phyloP scores from a whole-genome alignment of 1,140 invertebrate species.

The Zaprionus camerounensis region DNA sequence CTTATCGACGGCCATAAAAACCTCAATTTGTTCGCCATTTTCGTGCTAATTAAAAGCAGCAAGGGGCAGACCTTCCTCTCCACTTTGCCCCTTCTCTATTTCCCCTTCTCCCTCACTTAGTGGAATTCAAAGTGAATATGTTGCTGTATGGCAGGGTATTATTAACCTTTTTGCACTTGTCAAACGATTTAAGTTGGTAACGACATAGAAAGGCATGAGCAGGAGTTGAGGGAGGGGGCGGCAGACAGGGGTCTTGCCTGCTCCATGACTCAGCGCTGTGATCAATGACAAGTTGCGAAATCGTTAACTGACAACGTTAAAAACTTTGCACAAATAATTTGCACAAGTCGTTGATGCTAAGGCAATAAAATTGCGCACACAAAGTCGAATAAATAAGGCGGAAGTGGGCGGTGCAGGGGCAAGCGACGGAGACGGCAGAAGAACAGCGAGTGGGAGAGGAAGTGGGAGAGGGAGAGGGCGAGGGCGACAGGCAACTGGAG shows the following conservation, averaged over 20 bases:
- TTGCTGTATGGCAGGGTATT: not conserved
- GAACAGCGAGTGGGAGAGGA: too few species aligned
- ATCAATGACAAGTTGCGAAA: constrained; percentile 49
- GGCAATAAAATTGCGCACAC: constrained; percentile 68
- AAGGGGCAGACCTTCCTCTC: not conserved
- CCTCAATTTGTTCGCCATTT: constrained; percentile 9
- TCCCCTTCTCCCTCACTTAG: too few species aligned
- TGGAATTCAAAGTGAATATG: not conserved
- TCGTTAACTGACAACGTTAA: constrained; percentile 45
- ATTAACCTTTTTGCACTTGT: constrained; percentile 8
- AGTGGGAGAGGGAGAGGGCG: too few species aligned
- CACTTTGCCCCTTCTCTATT: not conserved
- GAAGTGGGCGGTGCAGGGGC: not conserved
- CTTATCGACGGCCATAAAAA: constrained; percentile 41
- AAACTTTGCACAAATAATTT: constrained; percentile 72
- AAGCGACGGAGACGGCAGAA: not conserved
- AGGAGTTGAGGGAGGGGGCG: not conserved
- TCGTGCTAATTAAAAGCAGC: constrained; percentile 17
- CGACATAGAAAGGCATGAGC: not conserved
- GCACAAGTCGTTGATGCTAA: constrained; percentile 53
- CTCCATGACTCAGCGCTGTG: constrained; percentile 33
- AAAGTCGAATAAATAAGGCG: constrained; percentile 47
- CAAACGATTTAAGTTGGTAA: constrained; percentile 4
- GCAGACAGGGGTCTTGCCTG: not conserved
- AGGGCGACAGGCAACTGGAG: not conserved